Evolutionary conservation across 2,113 vertebrate genomes (phyloP).

Genomic region (Hippolais icterina): DNA sequence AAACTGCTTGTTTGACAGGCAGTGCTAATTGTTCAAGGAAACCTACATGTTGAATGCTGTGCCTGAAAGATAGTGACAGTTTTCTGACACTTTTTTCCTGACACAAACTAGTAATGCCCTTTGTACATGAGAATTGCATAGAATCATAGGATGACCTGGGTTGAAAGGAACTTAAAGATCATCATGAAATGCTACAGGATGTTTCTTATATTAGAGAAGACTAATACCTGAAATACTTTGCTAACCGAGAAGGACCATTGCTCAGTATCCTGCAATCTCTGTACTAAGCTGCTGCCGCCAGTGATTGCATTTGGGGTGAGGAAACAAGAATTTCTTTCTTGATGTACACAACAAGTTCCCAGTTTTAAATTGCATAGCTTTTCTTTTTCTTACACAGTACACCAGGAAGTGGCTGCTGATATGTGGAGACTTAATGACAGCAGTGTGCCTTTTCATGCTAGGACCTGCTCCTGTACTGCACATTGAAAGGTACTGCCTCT

Average conservation of each 20-base stretch:
- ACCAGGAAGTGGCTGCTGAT: slow-evolving; percentile 84
- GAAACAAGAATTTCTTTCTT: background rate
- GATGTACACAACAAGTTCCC: background rate
- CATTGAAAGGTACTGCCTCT: slow-evolving; percentile 78
- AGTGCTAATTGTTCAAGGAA: background rate
- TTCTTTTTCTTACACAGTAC: slow-evolving; percentile 58
- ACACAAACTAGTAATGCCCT: background rate
- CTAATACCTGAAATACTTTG: background rate
- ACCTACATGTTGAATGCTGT: background rate
- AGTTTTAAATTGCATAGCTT: background rate
- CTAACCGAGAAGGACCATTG: background rate
- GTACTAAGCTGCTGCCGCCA: background rate
- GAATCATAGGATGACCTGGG: background rate
- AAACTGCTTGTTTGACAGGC: background rate
- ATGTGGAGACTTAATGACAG: slow-evolving; percentile 76
- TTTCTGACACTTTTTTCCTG: background rate
- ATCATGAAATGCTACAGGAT: background rate
- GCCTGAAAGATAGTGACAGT: background rate
- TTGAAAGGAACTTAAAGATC: background rate
- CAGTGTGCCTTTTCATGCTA: slow-evolving; percentile 80
- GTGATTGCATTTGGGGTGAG: background rate
- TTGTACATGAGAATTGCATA: background rate
- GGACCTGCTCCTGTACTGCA: slow-evolving; percentile 87
- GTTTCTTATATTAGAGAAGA: background rate
- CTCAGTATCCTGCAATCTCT: background rate